Percentiles rank a stretch among this genome's conserved stretches.
phyloP scores from a whole-genome alignment of 2,797 vertebrate genomes.

The Bucorvus abyssinicus region DNA sequence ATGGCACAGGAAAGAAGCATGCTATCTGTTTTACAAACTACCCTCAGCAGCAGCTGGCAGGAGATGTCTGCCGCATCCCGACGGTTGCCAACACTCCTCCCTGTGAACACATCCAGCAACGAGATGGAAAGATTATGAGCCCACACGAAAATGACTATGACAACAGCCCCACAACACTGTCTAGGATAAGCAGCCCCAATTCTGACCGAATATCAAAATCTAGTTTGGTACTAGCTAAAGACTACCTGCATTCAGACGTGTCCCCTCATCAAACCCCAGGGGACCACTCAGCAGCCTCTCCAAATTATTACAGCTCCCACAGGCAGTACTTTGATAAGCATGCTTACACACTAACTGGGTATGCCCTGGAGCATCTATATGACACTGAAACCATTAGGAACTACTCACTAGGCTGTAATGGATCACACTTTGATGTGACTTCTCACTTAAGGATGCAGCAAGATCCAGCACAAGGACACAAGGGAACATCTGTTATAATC shows the following conservation, averaged over 20 bases:
- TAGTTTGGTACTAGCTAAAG: constrained; percentile 82
- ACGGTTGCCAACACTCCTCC: constrained; percentile 78
- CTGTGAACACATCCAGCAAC: constrained; percentile 86
- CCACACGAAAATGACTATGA: constrained; percentile 83
- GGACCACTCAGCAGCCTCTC: constrained; percentile 79
- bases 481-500: constrained; percentile 97
- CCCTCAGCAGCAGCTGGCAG: constrained; percentile 80
- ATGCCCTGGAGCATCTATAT: constrained; percentile 92
- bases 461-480: constrained; percentile 88
- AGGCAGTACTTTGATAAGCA: constrained; percentile 94
- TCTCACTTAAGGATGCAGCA: constrained; percentile 90
- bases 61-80: constrained; percentile 80
- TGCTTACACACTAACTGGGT: constrained; percentile 89
- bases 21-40: constrained; percentile 85
- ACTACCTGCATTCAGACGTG: constrained; percentile 87
- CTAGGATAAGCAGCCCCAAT: constrained; percentile 88
- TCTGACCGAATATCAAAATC: constrained; percentile 86
- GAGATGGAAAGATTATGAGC: constrained; percentile 84
- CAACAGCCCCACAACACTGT: constrained; percentile 85
- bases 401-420: constrained; percentile 86
- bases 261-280: constrained; percentile 84
- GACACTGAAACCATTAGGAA: constrained; percentile 89
- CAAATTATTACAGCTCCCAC: constrained; percentile 85
- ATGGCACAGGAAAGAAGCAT: constrained; percentile 86
- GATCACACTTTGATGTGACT: constrained; percentile 88